Evolutionary conservation across 2,888 invertebrate species (phyloP).

Genomic region (Cryptosula pallasiana): DNA sequence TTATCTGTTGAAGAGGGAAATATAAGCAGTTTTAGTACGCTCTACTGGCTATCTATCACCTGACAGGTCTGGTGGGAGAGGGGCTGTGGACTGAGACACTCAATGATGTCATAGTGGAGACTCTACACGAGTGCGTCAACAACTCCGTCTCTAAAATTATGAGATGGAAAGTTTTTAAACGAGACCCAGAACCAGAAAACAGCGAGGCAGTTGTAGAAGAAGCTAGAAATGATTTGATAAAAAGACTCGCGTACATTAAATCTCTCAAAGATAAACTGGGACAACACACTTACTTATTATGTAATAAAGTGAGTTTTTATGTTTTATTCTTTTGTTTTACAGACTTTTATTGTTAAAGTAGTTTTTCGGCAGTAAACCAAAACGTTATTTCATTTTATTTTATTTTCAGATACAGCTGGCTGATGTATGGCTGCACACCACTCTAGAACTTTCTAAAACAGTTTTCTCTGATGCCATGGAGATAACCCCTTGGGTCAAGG

Average conservation of each 20-base stretch:
- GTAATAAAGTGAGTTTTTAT: slow-evolving; percentile 6
- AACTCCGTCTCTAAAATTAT: background rate
- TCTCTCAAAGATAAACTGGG: background rate
- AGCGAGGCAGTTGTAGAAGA: background rate
- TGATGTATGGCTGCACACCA: background rate
- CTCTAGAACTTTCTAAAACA: slow-evolving; percentile 1
- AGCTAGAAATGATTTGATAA: background rate
- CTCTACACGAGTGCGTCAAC: background rate
- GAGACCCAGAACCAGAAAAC: slow-evolving; percentile 2
- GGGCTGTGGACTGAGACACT: slow-evolving; percentile 5
- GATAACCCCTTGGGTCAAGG: slow-evolving; percentile 15
- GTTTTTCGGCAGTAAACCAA: no score
- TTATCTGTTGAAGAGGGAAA: no score
- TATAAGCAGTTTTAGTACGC: no score
- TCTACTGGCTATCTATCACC: no score
- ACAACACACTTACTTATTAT: background rate
- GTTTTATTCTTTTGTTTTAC: no score
- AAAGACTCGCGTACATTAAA: background rate
- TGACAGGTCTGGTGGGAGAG: background rate
- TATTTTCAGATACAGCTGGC: slow-evolving; percentile 17
- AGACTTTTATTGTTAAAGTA: no score
- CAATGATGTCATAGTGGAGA: slow-evolving; percentile 10
- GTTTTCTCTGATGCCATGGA: background rate
- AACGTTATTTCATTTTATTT: no score
- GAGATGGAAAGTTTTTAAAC: background rate